Conservation (phyloP, 2,888 invertebrate species). For the Aricia artaxerxes region DNA sequence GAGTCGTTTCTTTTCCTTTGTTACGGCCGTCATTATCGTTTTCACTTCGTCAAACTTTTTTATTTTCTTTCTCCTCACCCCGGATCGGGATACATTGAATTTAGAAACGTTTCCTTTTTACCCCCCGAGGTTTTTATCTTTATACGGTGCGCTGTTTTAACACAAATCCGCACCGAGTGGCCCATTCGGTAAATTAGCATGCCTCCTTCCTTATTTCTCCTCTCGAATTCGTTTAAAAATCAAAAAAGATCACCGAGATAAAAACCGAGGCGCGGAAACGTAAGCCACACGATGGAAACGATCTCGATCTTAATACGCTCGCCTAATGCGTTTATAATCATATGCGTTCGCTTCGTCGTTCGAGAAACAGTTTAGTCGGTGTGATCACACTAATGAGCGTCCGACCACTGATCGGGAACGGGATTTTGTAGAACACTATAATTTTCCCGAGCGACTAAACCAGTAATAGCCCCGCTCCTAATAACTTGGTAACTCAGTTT, state of each 20-base stretch:
- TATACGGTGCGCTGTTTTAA: slow-evolving; percentile 53
- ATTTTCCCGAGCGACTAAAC: slow-evolving; percentile 23
- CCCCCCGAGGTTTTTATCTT: slow-evolving; percentile 56
- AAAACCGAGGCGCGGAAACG: slow-evolving; percentile 48
- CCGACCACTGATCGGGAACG: slow-evolving; percentile 54
- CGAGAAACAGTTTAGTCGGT: slow-evolving; percentile 56
- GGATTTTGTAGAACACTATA: slow-evolving; percentile 49
- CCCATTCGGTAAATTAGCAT: slow-evolving; percentile 63
- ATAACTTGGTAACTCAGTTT: slow-evolving; percentile 29
- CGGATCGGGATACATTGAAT: slow-evolving; percentile 70
- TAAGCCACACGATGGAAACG: slow-evolving; percentile 49
- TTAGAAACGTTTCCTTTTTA: slow-evolving; percentile 69
- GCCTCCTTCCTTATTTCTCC: slow-evolving; percentile 49
- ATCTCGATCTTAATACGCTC: slow-evolving; percentile 42
- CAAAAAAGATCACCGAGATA: slow-evolving; percentile 50
- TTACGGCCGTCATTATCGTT: slow-evolving; percentile 63
- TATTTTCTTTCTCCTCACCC: slow-evolving; percentile 50
- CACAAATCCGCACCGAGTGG: slow-evolving; percentile 53
- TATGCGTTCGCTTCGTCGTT: slow-evolving; percentile 60
- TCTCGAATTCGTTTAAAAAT: slow-evolving; percentile 52
- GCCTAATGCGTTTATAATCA: slow-evolving; percentile 77
- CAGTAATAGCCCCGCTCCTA: slow-evolving; percentile 14
- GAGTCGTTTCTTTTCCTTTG: slow-evolving; percentile 70
- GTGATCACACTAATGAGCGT: slow-evolving; percentile 55
- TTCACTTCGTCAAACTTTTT: slow-evolving; percentile 47